A percentile compares a stretch with the other conserved stretches of the same genome.
phyloP scores from a whole-genome alignment of 2,797 vertebrate species.

The Dendrocincla fuliginosa region DNA sequence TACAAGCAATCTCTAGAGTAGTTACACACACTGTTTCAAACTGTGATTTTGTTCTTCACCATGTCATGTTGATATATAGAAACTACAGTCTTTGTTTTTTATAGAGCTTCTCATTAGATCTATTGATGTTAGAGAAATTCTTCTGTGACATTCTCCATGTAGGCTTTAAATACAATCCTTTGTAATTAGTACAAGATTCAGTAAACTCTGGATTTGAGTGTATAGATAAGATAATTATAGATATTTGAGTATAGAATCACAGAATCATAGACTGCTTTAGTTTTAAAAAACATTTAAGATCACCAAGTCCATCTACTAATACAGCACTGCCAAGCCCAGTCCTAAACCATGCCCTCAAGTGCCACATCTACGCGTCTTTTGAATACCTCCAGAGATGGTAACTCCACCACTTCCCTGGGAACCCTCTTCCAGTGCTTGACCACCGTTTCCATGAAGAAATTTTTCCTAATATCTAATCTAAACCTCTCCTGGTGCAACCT shows the following conservation, averaged over 20 bases:
- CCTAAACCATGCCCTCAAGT: background rate
- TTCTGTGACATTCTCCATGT: background rate
- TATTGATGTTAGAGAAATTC: background rate
- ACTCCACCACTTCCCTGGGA: background rate
- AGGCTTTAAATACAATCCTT: background rate
- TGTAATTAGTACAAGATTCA: background rate
- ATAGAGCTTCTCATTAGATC: background rate
- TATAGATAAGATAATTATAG: background rate
- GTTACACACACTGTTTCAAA: background rate
- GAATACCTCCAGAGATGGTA: too few relatives aligned
- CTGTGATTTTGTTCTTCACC: background rate
- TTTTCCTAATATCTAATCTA: background rate
- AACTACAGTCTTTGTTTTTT: background rate
- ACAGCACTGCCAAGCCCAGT: background rate
- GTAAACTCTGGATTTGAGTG: accelerated
- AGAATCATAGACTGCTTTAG: background rate
- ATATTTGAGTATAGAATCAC: background rate
- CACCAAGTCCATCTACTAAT: background rate
- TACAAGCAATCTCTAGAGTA: background rate
- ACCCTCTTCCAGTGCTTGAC: background rate
- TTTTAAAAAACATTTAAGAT: background rate
- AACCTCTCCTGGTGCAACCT: background rate
- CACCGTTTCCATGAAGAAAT: background rate
- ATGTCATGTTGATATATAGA: background rate
- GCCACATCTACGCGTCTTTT: too few relatives aligned